Evolutionary conservation across 2,888 invertebrate species (phyloP).

Genomic region (Acanthococcus lagerstroemiae): DNA sequence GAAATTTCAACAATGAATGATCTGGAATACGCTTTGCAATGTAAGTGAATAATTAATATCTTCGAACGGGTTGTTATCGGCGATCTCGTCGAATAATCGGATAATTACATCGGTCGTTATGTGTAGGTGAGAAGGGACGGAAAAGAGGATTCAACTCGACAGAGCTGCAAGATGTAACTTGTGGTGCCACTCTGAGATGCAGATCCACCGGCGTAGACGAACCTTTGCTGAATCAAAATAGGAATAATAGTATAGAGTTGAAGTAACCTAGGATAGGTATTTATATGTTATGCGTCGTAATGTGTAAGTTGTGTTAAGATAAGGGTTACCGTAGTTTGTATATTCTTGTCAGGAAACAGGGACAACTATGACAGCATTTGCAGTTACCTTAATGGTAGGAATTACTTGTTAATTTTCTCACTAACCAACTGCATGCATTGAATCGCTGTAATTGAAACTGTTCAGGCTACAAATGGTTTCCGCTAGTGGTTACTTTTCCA

Average conservation of each 20-base stretch:
- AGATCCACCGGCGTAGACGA: conserved; percentile 6
- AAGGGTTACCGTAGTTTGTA: too few relatives aligned
- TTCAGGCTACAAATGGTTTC: too few relatives aligned
- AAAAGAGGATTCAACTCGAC: background rate
- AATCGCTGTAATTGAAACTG: too few relatives aligned
- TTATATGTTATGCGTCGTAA: too few relatives aligned
- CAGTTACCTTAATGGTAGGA: too few relatives aligned
- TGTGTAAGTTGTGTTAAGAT: too few relatives aligned
- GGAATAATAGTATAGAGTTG: background rate
- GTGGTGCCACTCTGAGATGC: background rate
- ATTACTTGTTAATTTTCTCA: too few relatives aligned
- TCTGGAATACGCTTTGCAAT: conserved; percentile 47
- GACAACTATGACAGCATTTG: too few relatives aligned
- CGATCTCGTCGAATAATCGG: background rate
- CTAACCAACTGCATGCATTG: too few relatives aligned
- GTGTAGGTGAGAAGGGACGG: background rate
- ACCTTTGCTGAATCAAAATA: conserved; percentile 7
- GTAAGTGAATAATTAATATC: conserved; percentile 24
- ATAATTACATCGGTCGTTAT: background rate
- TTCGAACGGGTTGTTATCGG: background rate
- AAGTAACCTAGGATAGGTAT: too few relatives aligned
- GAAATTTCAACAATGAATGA: conserved; percentile 51
- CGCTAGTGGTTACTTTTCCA: too few relatives aligned
- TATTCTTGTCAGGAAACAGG: too few relatives aligned
- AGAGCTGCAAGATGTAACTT: background rate